Percentiles rank a stretch among this genome's conserved stretches.
These are phyloP conservation scores for Epistrophe eligans DNA, from an alignment of 2,888 invertebrate genomes.

Conservation along the genomic window DNA sequence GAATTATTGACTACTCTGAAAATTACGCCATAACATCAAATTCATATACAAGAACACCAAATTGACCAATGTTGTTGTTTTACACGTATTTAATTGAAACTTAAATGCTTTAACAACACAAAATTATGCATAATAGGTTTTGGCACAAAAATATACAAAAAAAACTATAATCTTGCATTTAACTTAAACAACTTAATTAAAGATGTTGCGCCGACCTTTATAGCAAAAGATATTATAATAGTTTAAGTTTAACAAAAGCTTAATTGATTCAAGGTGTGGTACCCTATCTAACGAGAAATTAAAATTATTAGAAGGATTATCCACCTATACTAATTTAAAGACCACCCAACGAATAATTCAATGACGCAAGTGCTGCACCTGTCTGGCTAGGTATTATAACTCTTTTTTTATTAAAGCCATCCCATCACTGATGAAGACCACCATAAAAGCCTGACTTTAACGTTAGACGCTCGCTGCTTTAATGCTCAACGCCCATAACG, in stretches of 20 bases:
- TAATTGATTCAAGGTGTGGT: neutral
- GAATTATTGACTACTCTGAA: neutral
- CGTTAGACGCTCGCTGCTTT: neutral
- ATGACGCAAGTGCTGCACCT: slow-evolving; percentile 42
- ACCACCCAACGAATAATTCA: slow-evolving; percentile 22
- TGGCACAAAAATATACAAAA: neutral
- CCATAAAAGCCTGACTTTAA: slow-evolving; percentile 11
- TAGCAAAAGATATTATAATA: slow-evolving; percentile 6
- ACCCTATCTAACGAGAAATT: slow-evolving; percentile 7
- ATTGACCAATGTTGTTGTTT: neutral
- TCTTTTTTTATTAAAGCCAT: neutral
- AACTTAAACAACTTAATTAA: slow-evolving; percentile 10
- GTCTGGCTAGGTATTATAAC: neutral
- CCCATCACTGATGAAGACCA: neutral
- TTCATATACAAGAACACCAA: neutral
- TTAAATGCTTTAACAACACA: neutral
- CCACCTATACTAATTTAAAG: neutral
- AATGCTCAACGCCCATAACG: slow-evolving; percentile 49
- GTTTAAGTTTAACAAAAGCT: neutral
- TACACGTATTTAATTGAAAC: neutral
- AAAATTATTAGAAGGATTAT: slow-evolving; percentile 7
- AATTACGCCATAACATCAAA: neutral
- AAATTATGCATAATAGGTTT: slow-evolving; percentile 18
- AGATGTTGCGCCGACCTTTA: slow-evolving; percentile 4
- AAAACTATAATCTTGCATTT: neutral